Evolutionary conservation across 2,888 invertebrate species (phyloP).

Genomic region (Chloroclysta siterata): DNA sequence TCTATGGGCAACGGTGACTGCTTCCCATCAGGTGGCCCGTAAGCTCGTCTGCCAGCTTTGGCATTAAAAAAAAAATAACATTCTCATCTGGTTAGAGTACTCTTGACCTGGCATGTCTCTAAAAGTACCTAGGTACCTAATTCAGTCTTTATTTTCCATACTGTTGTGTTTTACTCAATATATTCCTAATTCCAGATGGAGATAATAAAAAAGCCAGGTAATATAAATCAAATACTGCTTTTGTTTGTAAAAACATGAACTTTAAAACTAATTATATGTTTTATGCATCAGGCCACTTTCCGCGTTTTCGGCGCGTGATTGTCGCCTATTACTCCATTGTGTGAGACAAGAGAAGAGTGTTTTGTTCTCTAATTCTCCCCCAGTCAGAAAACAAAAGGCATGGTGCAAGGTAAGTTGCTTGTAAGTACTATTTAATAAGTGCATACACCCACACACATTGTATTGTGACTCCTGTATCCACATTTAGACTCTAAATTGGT

Average conservation of each 20-base stretch:
- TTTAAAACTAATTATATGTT: background rate
- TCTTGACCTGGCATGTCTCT: no score
- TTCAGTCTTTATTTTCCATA: no score
- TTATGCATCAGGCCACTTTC: slow-evolving; percentile 40
- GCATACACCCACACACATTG: background rate
- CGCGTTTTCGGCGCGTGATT: slow-evolving; percentile 70
- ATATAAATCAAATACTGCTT: slow-evolving; percentile 9
- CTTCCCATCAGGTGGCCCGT: no score
- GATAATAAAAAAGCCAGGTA: slow-evolving; percentile 44
- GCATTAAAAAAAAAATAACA: no score
- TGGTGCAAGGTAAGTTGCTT: slow-evolving; percentile 66
- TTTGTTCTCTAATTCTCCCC: slow-evolving; percentile 57
- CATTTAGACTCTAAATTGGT: no score
- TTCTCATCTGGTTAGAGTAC: no score
- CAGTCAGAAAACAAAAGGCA: slow-evolving; percentile 55
- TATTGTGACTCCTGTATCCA: no score
- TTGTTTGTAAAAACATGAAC: background rate
- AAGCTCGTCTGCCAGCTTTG: no score
- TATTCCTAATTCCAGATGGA: slow-evolving; percentile 40
- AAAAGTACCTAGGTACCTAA: no score
- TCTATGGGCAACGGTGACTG: no score
- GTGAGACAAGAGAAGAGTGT: slow-evolving; percentile 67
- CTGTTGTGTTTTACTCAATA: slow-evolving; percentile 7
- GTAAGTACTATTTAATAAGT: background rate
- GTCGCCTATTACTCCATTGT: slow-evolving; percentile 67